A percentile compares a stretch with the other conserved stretches of the same genome.
Conservation (phyloP, 2,888 invertebrate species). For the Diloba caeruleocephala region DNA sequence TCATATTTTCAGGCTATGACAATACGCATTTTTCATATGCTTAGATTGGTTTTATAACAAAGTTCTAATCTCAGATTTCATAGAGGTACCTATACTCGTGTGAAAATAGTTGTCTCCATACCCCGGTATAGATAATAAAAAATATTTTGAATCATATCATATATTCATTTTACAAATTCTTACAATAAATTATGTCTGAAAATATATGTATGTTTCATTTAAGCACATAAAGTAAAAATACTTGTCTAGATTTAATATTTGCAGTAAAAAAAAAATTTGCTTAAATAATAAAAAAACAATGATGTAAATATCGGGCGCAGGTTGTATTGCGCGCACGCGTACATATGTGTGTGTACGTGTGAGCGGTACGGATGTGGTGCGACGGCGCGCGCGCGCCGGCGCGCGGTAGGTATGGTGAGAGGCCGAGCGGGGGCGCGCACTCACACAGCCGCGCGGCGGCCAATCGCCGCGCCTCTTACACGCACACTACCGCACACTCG, state of each 20-base stretch:
- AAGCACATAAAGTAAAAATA: conserved; percentile 1
- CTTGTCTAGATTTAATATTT: conserved; percentile 7
- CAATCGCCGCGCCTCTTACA: conserved; percentile 77
- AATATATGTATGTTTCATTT: background rate
- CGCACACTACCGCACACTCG: conserved; percentile 65
- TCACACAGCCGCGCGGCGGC: conserved; percentile 71
- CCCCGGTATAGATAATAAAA: too few species aligned
- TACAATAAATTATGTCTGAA: background rate
- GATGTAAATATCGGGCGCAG: conserved; percentile 47
- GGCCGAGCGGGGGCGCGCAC: conserved; percentile 80
- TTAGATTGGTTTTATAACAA: too few species aligned
- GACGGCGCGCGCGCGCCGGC: conserved; percentile 54
- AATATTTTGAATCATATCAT: background rate
- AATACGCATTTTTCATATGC: too few species aligned
- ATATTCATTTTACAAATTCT: background rate
- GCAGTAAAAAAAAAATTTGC: conserved; percentile 17
- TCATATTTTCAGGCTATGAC: too few species aligned
- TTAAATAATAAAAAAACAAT: conserved; percentile 31
- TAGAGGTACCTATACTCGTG: too few species aligned
- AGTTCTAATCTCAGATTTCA: too few species aligned
- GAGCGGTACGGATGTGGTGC: conserved; percentile 58
- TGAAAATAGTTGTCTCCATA: too few species aligned
- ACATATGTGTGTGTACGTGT: conserved; percentile 49
- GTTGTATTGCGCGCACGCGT: conserved; percentile 50
- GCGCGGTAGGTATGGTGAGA: conserved; percentile 75